These are phyloP conservation scores for Stichopus chloronotus DNA, from an alignment of 35 echinoderm and acorn worm species.

Conservation along the genomic window DNA sequence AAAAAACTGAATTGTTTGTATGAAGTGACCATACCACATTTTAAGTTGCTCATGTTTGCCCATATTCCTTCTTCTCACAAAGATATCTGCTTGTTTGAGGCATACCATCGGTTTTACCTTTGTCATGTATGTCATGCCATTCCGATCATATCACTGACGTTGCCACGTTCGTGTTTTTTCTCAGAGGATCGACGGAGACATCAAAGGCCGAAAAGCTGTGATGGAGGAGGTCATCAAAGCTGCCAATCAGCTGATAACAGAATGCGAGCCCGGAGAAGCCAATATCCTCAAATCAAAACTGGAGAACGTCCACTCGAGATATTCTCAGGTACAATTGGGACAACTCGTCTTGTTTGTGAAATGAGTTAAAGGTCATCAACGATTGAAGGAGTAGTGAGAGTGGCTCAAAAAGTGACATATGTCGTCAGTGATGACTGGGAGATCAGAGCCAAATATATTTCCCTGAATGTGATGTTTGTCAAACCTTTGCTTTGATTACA, in stretches of 20 bases:
- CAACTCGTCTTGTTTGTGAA: too few relatives aligned
- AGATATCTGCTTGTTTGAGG: too few relatives aligned
- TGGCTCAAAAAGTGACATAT: neutral
- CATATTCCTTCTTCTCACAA: too few relatives aligned
- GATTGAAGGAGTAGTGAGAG: neutral
- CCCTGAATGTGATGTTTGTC: neutral
- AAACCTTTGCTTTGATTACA: neutral
- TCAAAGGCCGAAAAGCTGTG: slow-evolving; percentile 62
- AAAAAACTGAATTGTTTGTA: too few relatives aligned
- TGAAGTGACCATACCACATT: too few relatives aligned
- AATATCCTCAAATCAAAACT: slow-evolving; percentile 74
- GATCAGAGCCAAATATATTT: too few relatives aligned
- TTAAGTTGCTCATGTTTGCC: too few relatives aligned
- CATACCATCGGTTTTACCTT: too few relatives aligned
- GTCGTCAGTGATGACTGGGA: too few relatives aligned
- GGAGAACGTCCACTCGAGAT: slow-evolving; percentile 79
- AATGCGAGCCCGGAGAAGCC: slow-evolving; percentile 82
- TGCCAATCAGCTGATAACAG: slow-evolving; percentile 68
- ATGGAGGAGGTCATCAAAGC: slow-evolving; percentile 68
- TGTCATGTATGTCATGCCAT: too few relatives aligned
- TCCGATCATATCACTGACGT: too few relatives aligned
- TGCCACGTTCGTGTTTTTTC: neutral
- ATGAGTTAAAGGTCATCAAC: neutral
- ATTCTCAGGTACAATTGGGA: slow-evolving; percentile 54
- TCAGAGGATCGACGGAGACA: slow-evolving; percentile 78